These are phyloP conservation scores for Serinus canaria DNA, from an alignment of 2,113 vertebrate genomes.

Conservation along the genomic window DNA sequence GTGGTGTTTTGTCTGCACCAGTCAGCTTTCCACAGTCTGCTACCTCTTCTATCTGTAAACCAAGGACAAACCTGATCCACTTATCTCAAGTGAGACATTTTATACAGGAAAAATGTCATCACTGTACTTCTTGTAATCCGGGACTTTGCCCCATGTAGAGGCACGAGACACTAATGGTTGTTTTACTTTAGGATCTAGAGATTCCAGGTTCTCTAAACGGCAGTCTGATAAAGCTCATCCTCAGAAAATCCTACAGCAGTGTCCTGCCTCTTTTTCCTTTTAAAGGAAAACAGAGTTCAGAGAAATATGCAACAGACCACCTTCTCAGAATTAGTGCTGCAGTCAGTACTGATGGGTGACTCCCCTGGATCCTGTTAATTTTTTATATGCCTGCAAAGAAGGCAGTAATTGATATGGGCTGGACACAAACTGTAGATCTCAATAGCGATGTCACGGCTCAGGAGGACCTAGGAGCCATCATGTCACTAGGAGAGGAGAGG, in stretches of 20 bases:
- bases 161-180: not conserved
- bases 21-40: not conserved
- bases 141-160: not conserved
- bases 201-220: not conserved
- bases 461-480: not conserved
- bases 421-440: not conserved
- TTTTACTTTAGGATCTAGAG: not conserved
- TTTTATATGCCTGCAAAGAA: not conserved
- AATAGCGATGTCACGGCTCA: not conserved
- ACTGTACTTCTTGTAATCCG: not conserved
- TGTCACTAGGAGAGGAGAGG: not conserved
- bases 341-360: not conserved
- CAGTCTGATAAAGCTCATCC: not conserved
- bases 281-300: not conserved
- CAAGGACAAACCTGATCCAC: not conserved
- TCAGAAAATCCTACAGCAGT: not conserved
- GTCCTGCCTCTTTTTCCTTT: not conserved
- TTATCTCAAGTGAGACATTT: not conserved
- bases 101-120: not conserved
- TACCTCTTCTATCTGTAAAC: not conserved
- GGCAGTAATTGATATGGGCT: not conserved
- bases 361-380: not conserved
- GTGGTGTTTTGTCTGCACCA: not conserved
- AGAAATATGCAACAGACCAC: not conserved
- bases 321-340: not conserved